Evolutionary conservation across 2,888 invertebrate species (phyloP), one percentile per base, ranked within the genome.

Genomic region (Heliconius ethilla): DNA sequence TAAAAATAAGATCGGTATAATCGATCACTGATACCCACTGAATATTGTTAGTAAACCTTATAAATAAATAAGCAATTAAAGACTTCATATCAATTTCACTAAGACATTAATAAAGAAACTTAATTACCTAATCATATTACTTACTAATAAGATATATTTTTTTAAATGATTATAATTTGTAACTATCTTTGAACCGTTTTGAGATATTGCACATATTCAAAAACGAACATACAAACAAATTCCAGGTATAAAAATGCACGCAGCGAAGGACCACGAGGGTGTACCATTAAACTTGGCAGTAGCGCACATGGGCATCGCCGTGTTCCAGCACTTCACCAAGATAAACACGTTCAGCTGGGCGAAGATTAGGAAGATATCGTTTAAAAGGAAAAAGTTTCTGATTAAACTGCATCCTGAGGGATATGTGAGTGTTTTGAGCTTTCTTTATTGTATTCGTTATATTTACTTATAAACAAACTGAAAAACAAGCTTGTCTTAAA

Each of bases 281-380:
- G 98, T 98, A 37, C 96, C 98, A 0, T 94, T 99, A 70, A 98
- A 99, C 94, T 95, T 99, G 84, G 98, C 99, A 15, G 99, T 99
- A 25, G 98, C 99, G 11, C 99, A 99, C 91, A 97, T 99, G 97
- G 99, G 99, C 81, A 98, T 99, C 81, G 96, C 99, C 76, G 99
- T 99, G 83, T 99, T 99, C 95, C 99, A 99, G 93, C 97, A 98
- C 91, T 97, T 96, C 87, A 98, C 98, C 70, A 99, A 99, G 94
- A 99, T 99, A 87, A 99, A 99, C 94, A 99, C 99, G 62, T 99
- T 99, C 94, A 99, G 99, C 82, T 99, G 99, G 99, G 99, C 99
- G 80, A 99, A 99, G 96, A 98, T 99, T 85, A 95, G 99, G 82
- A 99, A 99, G 95, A 97, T 99, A 85, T 99, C 99, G 81, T 99